These are phyloP conservation scores for Bombus sibiricus DNA, from an alignment of 1,140 invertebrate genomes.

Conservation along the genomic window DNA sequence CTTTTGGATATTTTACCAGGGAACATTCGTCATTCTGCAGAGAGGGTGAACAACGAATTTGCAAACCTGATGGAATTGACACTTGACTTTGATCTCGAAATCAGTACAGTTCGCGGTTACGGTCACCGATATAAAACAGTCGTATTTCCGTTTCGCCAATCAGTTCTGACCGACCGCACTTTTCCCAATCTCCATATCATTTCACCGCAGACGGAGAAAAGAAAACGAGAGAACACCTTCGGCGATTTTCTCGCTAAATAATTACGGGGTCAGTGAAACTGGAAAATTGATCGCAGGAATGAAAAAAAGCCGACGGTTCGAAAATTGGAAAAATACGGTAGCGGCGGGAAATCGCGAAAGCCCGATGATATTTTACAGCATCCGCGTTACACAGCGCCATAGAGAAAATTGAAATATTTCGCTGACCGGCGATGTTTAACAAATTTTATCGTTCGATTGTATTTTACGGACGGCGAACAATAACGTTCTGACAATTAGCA, in stretches of 20 bases:
- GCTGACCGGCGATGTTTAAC: slow-evolving; percentile 40
- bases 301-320: background rate
- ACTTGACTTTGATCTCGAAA: slow-evolving; percentile 11
- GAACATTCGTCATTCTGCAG: background rate
- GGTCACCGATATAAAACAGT: slow-evolving; percentile 59
- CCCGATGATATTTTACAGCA: slow-evolving; percentile 37
- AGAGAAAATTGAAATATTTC: slow-evolving; percentile 43
- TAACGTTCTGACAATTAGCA: slow-evolving; percentile 54
- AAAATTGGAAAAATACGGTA: slow-evolving; percentile 29
- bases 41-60: background rate
- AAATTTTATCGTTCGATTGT: slow-evolving; percentile 55
- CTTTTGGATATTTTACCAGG: background rate
- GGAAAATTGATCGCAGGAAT: background rate
- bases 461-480: slow-evolving; percentile 37
- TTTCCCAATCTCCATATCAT: slow-evolving; percentile 72
- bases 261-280: background rate
- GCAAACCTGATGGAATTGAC: background rate
- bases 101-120: slow-evolving; percentile 37
- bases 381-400: background rate
- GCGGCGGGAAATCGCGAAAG: slow-evolving; percentile 19
- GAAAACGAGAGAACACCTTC: background rate
- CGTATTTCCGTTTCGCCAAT: slow-evolving; percentile 72
- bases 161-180: slow-evolving; percentile 66
- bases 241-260: background rate
- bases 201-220: background rate